These are phyloP conservation scores for Poeciliopsis occidentalis DNA, from an alignment of 2,113 vertebrate genomes.

Conservation along the genomic window DNA sequence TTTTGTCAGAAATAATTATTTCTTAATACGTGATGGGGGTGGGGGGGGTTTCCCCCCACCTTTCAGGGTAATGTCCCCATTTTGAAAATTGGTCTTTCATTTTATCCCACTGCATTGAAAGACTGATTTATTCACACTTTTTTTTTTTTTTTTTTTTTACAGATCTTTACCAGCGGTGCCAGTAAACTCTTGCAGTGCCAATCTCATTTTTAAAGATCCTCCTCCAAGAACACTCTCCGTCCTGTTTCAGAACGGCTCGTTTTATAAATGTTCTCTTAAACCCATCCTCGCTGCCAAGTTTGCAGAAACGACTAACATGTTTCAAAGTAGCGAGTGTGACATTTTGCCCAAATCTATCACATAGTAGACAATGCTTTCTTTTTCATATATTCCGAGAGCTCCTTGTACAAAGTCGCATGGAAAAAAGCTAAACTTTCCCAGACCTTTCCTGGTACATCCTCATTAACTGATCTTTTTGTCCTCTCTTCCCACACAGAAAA, in stretches of 20 bases:
- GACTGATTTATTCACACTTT: no score
- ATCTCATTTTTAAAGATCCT: constrained; percentile 52
- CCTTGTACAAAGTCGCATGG: no score
- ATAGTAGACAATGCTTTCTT: background rate
- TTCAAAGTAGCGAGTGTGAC: constrained; percentile 17
- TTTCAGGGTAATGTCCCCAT: no score
- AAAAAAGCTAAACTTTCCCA: background rate
- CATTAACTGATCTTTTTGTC: background rate
- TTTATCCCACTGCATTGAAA: no score
- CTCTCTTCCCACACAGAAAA: constrained; percentile 78
- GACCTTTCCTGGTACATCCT: background rate
- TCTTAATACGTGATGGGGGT: no score
- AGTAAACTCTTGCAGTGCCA: background rate
- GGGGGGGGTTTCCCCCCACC: no score
- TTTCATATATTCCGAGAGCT: background rate
- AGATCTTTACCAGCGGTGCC: no score
- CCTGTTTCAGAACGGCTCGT: constrained; percentile 37
- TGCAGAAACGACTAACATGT: constrained; percentile 9
- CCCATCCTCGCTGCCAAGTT: constrained; percentile 43
- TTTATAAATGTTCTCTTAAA: constrained; percentile 28
- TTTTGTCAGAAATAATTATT: no score
- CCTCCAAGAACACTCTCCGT: constrained; percentile 2
- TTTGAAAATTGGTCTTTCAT: no score
- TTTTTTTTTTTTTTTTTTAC: no score
- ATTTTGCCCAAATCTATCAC: constrained; percentile 6